Evolutionary conservation across 2,888 invertebrate genomes (phyloP).

Genomic region (Tortrix viridana): DNA sequence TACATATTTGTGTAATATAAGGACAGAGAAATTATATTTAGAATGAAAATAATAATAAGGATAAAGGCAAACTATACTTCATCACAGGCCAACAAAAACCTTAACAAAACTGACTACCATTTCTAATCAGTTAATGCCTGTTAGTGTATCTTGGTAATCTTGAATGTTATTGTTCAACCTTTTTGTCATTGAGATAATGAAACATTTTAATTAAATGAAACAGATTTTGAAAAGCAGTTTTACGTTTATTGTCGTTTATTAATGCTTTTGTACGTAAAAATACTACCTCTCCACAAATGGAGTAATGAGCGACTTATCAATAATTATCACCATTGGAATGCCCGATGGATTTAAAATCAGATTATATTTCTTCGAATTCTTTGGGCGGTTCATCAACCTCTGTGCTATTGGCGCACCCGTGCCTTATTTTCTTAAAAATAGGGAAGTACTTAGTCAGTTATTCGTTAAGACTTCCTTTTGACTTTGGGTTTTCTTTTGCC

Average conservation of each 20-base stretch:
- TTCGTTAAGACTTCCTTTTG: slow-evolving; percentile 16
- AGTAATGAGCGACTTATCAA: neutral
- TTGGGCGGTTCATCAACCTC: neutral
- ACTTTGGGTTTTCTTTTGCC: slow-evolving; percentile 58
- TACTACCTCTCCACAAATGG: neutral
- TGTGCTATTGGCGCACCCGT: neutral
- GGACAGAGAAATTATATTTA: too few species aligned
- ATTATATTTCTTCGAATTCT: neutral
- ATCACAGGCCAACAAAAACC: too few species aligned
- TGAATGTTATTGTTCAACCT: too few species aligned
- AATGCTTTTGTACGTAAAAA: neutral
- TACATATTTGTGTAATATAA: too few species aligned
- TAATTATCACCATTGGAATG: slow-evolving; percentile 2
- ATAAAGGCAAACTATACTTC: too few species aligned
- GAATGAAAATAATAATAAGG: too few species aligned
- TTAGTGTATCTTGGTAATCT: too few species aligned
- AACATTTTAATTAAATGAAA: neutral
- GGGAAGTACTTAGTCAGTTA: neutral
- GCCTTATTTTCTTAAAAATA: neutral
- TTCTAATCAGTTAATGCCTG: too few species aligned
- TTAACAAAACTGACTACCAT: too few species aligned
- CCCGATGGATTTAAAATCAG: neutral
- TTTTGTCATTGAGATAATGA: too few species aligned
- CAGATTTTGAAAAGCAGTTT: neutral
- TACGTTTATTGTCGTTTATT: neutral